Percentiles rank a stretch among this genome's conserved stretches.
Evolutionary conservation across 2,113 vertebrate species (phyloP).

Genomic region (Ciconia boyciana): DNA sequence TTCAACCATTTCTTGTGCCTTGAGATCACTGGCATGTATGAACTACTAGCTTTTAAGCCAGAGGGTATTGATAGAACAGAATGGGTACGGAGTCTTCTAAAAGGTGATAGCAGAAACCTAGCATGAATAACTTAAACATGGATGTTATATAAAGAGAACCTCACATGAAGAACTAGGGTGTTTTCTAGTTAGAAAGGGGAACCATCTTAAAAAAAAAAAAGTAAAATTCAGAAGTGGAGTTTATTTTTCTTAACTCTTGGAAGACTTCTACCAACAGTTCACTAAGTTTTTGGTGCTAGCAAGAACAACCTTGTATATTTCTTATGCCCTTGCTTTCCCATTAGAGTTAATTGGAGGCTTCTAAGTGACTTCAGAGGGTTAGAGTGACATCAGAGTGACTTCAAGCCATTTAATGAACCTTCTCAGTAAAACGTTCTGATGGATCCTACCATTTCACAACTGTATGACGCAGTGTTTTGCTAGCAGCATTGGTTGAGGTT

Average conservation of each 20-base stretch:
- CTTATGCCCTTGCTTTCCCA: neutral
- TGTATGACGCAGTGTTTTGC: too few species aligned
- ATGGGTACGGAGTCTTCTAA: neutral
- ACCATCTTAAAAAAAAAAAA: neutral
- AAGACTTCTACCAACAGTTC: neutral
- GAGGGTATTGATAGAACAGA: neutral
- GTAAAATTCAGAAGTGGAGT: neutral
- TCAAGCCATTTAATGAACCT: neutral
- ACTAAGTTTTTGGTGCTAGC: neutral
- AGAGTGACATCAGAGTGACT: neutral
- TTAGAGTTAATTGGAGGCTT: neutral
- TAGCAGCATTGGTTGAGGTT: neutral
- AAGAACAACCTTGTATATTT: neutral
- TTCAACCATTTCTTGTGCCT: neutral
- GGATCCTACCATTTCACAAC: neutral
- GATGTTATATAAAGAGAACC: neutral
- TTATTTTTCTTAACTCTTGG: neutral
- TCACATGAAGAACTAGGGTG: neutral
- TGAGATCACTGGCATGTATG: too few species aligned
- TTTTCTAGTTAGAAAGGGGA: neutral
- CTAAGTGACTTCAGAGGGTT: neutral
- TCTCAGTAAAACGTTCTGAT: neutral
- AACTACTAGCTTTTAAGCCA: neutral
- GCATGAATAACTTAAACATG: neutral
- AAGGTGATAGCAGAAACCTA: neutral